Evolutionary conservation across 53 echinoderm and acorn worm genomes (phyloP).

Genomic region (Actinopyga echinites): DNA sequence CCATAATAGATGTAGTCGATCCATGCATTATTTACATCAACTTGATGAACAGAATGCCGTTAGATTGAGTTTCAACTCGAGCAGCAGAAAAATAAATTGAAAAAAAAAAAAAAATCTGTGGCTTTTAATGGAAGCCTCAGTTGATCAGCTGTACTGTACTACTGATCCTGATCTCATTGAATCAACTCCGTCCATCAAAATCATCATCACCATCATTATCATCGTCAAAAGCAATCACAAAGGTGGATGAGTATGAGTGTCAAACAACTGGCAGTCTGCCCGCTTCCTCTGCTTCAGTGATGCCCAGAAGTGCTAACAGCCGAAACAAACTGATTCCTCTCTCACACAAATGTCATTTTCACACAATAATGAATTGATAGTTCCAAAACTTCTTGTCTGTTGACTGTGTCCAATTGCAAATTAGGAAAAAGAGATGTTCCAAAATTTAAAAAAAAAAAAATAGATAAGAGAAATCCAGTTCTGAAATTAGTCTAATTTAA

Average conservation of each 20-base stretch:
- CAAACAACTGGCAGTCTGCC: neutral
- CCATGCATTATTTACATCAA: too few species aligned
- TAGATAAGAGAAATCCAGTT: too few species aligned
- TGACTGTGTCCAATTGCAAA: neutral
- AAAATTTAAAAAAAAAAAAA: too few species aligned
- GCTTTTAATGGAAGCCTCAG: too few species aligned
- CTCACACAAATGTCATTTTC: conserved; percentile 31
- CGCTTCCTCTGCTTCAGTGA: neutral
- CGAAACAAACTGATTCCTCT: neutral
- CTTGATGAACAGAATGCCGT: too few species aligned
- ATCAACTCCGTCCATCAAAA: conserved; percentile 32
- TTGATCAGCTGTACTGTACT: neutral
- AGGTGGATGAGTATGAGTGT: neutral
- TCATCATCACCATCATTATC: conserved; percentile 58
- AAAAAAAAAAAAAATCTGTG: too few species aligned
- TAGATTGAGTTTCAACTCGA: too few species aligned
- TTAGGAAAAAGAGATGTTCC: too few species aligned
- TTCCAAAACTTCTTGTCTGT: neutral
- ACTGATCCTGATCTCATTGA: conserved; percentile 20
- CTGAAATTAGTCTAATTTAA: too few species aligned
- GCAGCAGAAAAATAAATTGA: too few species aligned
- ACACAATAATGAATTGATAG: conserved; percentile 23
- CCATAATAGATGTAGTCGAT: too few species aligned
- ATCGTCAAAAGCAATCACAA: conserved; percentile 31
- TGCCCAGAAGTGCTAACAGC: conserved; percentile 8